These are phyloP conservation scores for Metalampra italica DNA, from an alignment of 2,888 invertebrate species.

Conservation along the genomic window DNA sequence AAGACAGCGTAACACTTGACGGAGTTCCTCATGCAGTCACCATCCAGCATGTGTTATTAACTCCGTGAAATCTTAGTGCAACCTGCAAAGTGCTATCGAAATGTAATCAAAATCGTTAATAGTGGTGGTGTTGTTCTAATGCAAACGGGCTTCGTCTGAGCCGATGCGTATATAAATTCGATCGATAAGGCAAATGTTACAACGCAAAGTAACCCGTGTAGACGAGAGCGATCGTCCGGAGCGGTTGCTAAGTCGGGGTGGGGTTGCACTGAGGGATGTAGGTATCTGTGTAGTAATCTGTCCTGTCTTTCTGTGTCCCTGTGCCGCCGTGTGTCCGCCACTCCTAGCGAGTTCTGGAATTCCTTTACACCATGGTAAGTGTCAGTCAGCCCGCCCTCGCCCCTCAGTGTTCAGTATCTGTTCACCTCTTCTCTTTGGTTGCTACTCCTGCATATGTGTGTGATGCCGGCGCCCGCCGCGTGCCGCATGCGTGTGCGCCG, in stretches of 20 bases:
- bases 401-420: constrained; percentile 79
- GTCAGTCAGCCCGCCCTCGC: constrained; percentile 82
- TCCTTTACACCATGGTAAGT: constrained; percentile 99
- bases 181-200: constrained; percentile 61
- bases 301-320: constrained; percentile 84
- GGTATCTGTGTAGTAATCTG: constrained; percentile 81
- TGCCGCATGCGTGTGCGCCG: constrained; percentile 32
- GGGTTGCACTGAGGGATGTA: constrained; percentile 79
- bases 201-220: constrained; percentile 77
- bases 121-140: constrained; percentile 74
- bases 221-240: constrained; percentile 68
- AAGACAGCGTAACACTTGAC: constrained; percentile 43
- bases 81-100: constrained; percentile 34
- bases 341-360: constrained; percentile 98
- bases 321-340: constrained; percentile 84
- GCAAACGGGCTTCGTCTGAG: constrained; percentile 71
- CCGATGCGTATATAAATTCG: constrained; percentile 39
- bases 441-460: constrained; percentile 78
- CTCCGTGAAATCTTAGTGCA: constrained; percentile 54
- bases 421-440: constrained; percentile 77
- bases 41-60: constrained; percentile 56
- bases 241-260: constrained; percentile 70
- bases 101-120: constrained; percentile 23
- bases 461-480: constrained; percentile 69
- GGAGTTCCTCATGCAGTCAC: constrained; percentile 51